These are phyloP conservation scores for Trypoxylon attenuatum DNA, from an alignment of 2,888 invertebrate species.

Conservation along the genomic window DNA sequence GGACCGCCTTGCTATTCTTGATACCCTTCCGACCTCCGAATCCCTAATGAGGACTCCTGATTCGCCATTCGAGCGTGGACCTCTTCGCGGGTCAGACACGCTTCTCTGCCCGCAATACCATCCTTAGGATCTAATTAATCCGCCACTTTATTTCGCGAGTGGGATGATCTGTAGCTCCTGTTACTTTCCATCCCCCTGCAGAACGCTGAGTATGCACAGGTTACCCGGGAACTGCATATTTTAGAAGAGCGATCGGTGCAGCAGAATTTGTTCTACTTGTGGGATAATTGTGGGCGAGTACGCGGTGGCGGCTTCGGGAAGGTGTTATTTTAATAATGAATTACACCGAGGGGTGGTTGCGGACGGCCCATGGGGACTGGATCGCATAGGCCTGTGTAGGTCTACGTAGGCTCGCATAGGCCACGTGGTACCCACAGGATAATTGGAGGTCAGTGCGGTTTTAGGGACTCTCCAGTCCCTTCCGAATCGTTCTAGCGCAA, in stretches of 20 bases:
- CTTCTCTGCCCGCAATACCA: conserved; percentile 37
- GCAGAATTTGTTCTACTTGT: conserved; percentile 31
- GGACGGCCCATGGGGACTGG: conserved; percentile 57
- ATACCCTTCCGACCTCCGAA: conserved; percentile 61
- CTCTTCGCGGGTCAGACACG: conserved; percentile 1
- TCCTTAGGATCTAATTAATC: conserved; percentile 5
- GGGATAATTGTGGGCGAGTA: conserved; percentile 27
- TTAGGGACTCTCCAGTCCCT: conserved; percentile 49
- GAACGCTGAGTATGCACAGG: too few relatives aligned
- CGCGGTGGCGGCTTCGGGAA: conserved; percentile 27
- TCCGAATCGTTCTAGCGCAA: conserved; percentile 46
- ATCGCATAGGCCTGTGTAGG: too few relatives aligned
- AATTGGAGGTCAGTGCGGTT: conserved; percentile 69
- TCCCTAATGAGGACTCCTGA: conserved; percentile 69
- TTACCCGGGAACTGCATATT: too few relatives aligned
- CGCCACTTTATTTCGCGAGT: neutral
- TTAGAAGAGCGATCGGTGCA: neutral
- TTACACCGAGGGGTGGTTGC: conserved; percentile 60
- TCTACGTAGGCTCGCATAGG: conserved; percentile 48
- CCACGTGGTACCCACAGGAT: conserved; percentile 65
- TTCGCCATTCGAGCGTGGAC: conserved; percentile 46
- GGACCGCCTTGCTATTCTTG: conserved; percentile 33
- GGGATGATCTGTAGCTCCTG: too few relatives aligned
- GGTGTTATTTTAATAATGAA: conserved; percentile 62
- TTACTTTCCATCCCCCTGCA: too few relatives aligned